phyloP scores from a whole-genome alignment of 2,888 invertebrate species.

The Nasonovia ribisnigri region DNA sequence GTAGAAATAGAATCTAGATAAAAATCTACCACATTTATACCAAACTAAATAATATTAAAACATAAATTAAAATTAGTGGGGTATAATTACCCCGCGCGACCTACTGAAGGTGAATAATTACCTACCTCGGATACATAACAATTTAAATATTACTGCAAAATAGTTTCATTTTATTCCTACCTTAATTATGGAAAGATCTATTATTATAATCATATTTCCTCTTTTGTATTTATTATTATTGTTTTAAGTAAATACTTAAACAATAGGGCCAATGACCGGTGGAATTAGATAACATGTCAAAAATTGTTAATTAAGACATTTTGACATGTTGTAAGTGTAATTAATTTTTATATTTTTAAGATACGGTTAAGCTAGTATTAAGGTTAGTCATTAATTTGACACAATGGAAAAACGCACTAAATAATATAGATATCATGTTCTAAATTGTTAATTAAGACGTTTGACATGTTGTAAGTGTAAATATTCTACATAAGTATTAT shows the following conservation, averaged over 20 bases:
- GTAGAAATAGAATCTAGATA: no score
- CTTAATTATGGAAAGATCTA: neutral
- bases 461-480: slow-evolving; percentile 59
- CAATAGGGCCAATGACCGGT: slow-evolving; percentile 58
- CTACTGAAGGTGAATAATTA: no score
- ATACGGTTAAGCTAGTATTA: neutral
- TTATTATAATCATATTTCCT: neutral
- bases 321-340: slow-evolving; percentile 61
- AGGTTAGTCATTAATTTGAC: neutral
- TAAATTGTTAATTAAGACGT: neutral
- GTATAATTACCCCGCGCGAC: no score
- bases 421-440: neutral
- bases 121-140: neutral
- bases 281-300: slow-evolving; percentile 60
- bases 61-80: no score
- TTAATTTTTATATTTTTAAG: neutral
- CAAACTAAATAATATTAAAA: no score
- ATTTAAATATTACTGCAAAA: neutral
- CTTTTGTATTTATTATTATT: slow-evolving; percentile 1
- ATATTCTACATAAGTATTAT: neutral
- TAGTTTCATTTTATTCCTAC: neutral
- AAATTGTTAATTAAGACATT: slow-evolving; percentile 35
- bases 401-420: no score
- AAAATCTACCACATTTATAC: no score
- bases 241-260: slow-evolving; percentile 48